Conservation (phyloP, 2,888 invertebrate species). For the Dicranocentrus wangi region DNA sequence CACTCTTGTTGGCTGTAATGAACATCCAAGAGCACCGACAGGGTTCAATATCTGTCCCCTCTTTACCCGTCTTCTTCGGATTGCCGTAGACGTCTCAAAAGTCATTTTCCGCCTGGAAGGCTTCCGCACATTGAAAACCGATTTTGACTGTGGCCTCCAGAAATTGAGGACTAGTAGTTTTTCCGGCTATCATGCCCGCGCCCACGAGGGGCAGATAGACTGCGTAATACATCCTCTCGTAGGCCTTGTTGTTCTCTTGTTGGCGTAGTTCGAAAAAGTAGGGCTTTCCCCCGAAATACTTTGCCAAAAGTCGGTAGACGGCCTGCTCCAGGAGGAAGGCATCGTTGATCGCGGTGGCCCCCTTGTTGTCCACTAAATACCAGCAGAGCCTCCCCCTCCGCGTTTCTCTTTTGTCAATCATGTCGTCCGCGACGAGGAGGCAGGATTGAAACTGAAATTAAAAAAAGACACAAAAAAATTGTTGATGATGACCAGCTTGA, state of each 20-base stretch:
- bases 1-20: slow-evolving; percentile 86
- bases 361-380: slow-evolving; percentile 80
- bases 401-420: slow-evolving; percentile 88
- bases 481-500: too few relatives aligned
- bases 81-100: slow-evolving; percentile 93
- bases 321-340: slow-evolving; percentile 85
- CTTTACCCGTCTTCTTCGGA: slow-evolving; percentile 88
- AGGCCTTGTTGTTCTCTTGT: slow-evolving; percentile 83
- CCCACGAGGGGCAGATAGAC: slow-evolving; percentile 92
- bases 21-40: slow-evolving; percentile 97
- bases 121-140: slow-evolving; percentile 82
- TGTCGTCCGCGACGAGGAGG: slow-evolving; percentile 90
- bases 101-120: slow-evolving; percentile 95
- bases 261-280: slow-evolving; percentile 87
- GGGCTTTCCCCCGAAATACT: slow-evolving; percentile 83
- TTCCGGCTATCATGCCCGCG: slow-evolving; percentile 88
- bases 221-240: slow-evolving; percentile 94
- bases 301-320: slow-evolving; percentile 84
- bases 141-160: slow-evolving; percentile 81
- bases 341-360: slow-evolving; percentile 88
- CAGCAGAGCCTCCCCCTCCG: slow-evolving; percentile 93
- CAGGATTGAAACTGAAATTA: slow-evolving; percentile 87
- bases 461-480: slow-evolving; percentile 75
- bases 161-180: slow-evolving; percentile 73
- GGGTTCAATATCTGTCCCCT: slow-evolving; percentile 92